phyloP scores from a whole-genome alignment of 2,113 vertebrate species.

The Salvelinus alpinus region DNA sequence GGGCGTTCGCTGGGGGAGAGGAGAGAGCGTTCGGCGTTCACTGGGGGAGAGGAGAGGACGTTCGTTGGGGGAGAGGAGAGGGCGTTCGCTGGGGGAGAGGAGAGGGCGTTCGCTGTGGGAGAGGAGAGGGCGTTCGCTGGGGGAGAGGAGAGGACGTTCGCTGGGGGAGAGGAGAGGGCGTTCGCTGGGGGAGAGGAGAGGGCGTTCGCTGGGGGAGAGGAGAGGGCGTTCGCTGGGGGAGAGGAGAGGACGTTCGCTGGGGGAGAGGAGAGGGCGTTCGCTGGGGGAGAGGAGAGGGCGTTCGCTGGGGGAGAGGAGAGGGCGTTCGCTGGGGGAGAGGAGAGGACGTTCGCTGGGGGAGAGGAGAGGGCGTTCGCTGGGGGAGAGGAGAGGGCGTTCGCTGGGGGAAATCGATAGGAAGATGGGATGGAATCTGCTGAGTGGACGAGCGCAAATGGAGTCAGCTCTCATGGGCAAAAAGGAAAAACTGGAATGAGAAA shows the following conservation, averaged over 20 bases:
- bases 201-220: conserved; percentile 40
- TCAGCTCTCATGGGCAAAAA: conserved; percentile 60
- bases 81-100: conserved; percentile 45
- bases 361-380: conserved; percentile 38
- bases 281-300: conserved; percentile 46
- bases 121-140: conserved; percentile 39
- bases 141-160: conserved; percentile 44
- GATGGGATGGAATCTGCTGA: conserved; percentile 70
- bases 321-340: background rate
- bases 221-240: too few relatives aligned
- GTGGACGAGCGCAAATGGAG: conserved; percentile 60
- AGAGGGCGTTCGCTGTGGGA: too few relatives aligned
- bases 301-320: conserved; percentile 40
- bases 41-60: conserved; percentile 5
- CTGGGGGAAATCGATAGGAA: conserved; percentile 67
- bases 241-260: conserved; percentile 38
- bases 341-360: conserved; percentile 39
- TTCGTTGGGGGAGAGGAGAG: conserved; percentile 32
- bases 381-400: conserved; percentile 52
- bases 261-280: conserved; percentile 45
- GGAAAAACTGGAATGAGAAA: conserved; percentile 59
- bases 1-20: conserved; percentile 49
- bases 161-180: conserved; percentile 38
- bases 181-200: conserved; percentile 22
- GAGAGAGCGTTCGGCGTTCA: background rate